These are phyloP conservation scores for Nymphalis urticae DNA, from an alignment of 2,888 invertebrate species.

Conservation along the genomic window DNA sequence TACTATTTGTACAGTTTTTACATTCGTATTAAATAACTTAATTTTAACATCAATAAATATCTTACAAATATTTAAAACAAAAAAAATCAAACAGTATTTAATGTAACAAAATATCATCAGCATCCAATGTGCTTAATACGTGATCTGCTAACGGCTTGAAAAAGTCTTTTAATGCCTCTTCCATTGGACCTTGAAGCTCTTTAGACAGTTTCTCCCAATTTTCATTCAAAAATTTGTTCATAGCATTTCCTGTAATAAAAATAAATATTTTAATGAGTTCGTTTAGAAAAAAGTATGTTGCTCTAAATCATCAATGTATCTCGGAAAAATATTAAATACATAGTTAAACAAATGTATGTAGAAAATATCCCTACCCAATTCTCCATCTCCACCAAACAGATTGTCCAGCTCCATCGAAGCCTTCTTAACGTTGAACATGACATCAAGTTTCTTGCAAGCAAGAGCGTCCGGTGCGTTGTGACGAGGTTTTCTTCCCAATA, in stretches of 20 bases:
- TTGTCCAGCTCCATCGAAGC: constrained; percentile 85
- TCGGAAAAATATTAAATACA: no score
- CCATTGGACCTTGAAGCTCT: constrained; percentile 87
- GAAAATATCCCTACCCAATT: constrained; percentile 72
- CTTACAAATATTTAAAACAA: not conserved
- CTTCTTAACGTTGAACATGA: constrained; percentile 85
- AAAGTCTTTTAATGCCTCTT: constrained; percentile 76
- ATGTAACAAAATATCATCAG: constrained; percentile 64
- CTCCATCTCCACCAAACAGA: constrained; percentile 87
- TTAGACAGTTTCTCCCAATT: constrained; percentile 87
- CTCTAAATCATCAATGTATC: no score
- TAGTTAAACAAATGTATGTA: no score
- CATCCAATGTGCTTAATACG: constrained; percentile 65
- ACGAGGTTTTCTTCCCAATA: constrained; percentile 78
- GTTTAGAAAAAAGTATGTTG: no score
- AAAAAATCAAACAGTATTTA: not conserved
- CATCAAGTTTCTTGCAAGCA: constrained; percentile 83
- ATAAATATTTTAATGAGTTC: not conserved
- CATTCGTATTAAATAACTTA: no score
- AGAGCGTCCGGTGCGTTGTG: constrained; percentile 78
- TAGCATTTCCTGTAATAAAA: constrained; percentile 80
- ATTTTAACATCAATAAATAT: not conserved
- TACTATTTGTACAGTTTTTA: no score
- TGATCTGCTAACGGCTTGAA: constrained; percentile 71
- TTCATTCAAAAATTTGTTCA: constrained; percentile 89